Conservation (phyloP, 2,113 vertebrate species). For the Elephantulus edwardii region DNA sequence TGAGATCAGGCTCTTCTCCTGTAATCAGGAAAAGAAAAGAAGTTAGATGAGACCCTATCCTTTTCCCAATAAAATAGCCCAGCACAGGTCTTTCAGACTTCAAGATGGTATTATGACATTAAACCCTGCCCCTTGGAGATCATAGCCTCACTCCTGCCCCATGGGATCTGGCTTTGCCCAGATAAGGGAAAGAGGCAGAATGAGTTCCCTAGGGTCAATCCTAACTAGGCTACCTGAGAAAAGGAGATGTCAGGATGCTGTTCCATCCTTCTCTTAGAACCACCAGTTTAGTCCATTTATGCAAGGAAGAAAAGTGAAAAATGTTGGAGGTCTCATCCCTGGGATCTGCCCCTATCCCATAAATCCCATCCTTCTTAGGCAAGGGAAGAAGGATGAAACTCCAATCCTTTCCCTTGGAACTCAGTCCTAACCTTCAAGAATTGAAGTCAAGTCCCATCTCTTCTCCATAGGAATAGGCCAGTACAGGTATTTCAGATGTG, state of each 20-base stretch:
- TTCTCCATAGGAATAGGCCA: slow-evolving; percentile 1
- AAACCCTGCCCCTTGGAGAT: background rate
- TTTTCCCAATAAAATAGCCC: background rate
- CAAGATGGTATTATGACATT: background rate
- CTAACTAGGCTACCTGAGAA: slow-evolving; percentile 8
- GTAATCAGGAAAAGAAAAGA: slow-evolving; percentile 33
- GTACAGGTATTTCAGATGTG: background rate
- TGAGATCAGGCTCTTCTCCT: too few relatives aligned
- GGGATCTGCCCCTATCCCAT: background rate
- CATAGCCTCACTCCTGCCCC: background rate
- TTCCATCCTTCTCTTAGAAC: background rate
- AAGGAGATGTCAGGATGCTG: background rate
- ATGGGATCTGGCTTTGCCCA: background rate
- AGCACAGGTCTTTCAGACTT: background rate
- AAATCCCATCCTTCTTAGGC: background rate
- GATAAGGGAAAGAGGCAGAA: background rate
- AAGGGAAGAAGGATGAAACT: background rate
- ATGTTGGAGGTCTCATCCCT: background rate
- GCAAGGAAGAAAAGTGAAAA: slow-evolving; percentile 30
- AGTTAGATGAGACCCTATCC: background rate
- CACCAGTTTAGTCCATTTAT: background rate
- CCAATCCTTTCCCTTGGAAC: background rate
- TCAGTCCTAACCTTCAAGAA: background rate
- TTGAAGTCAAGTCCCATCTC: background rate
- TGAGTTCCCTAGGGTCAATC: background rate